phyloP scores from a whole-genome alignment of 2,888 invertebrate species.

The Alsophila aescularia region DNA sequence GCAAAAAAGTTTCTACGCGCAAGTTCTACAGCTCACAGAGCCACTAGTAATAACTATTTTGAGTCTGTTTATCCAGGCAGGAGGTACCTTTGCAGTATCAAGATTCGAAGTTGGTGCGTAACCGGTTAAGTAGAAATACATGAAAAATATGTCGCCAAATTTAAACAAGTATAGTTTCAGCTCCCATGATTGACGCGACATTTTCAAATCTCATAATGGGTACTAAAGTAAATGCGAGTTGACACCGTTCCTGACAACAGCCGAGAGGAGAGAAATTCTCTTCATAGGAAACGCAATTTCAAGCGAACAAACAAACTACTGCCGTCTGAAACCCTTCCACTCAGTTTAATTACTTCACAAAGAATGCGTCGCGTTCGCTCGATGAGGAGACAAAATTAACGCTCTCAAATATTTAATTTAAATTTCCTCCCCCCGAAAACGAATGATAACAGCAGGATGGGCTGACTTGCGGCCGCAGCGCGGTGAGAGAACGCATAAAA shows the following conservation, averaged over 20 bases:
- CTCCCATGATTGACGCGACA: slow-evolving; percentile 2
- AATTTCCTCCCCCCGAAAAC: slow-evolving; percentile 78
- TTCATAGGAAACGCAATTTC: slow-evolving; percentile 82
- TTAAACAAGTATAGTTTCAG: not conserved
- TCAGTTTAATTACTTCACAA: slow-evolving; percentile 84
- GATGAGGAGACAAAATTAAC: slow-evolving; percentile 85
- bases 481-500: slow-evolving; percentile 53
- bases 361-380: slow-evolving; percentile 83
- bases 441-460: slow-evolving; percentile 77
- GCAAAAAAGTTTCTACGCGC: too few relatives aligned
- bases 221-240: slow-evolving; percentile 41
- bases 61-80: too few relatives aligned
- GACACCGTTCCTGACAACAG: slow-evolving; percentile 60
- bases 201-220: slow-evolving; percentile 28
- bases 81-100: too few relatives aligned
- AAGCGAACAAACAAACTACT: slow-evolving; percentile 83
- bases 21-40: too few relatives aligned
- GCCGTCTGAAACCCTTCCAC: slow-evolving; percentile 81
- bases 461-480: slow-evolving; percentile 60
- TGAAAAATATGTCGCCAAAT: not conserved
- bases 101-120: too few relatives aligned
- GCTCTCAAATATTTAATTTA: slow-evolving; percentile 85
- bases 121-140: too few relatives aligned
- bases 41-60: too few relatives aligned
- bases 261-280: slow-evolving; percentile 70